Conservation (phyloP, 2,888 invertebrate species). For the Meghimatium bilineatum region DNA sequence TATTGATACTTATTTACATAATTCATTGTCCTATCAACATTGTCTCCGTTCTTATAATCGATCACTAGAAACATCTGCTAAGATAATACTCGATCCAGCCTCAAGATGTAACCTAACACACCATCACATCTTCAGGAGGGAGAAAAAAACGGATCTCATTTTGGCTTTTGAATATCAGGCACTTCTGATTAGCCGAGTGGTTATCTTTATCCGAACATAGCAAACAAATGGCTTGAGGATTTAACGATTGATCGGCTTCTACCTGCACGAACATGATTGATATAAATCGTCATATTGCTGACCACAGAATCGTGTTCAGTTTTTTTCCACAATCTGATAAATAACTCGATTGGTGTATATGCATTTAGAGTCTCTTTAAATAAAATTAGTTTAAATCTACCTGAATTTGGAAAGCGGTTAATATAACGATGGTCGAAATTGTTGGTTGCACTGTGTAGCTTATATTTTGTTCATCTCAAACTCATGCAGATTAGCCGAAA, state of each 20-base stretch:
- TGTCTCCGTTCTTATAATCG: not conserved
- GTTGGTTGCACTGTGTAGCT: too few species aligned
- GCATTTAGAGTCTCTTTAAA: too few species aligned
- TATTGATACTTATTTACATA: not conserved
- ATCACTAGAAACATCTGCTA: not conserved
- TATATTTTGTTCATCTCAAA: too few species aligned
- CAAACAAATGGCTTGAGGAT: not conserved
- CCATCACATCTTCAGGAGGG: not conserved
- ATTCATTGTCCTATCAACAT: not conserved
- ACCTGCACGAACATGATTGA: not conserved
- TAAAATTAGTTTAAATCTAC: too few species aligned
- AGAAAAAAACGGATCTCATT: not conserved
- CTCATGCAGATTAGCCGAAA: too few species aligned
- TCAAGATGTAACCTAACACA: constrained; percentile 7
- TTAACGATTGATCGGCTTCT: not conserved
- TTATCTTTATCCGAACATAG: constrained; percentile 1
- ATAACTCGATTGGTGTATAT: too few species aligned
- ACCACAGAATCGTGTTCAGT: not conserved
- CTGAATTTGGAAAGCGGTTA: too few species aligned
- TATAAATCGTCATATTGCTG: not conserved
- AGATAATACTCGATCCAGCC: not conserved
- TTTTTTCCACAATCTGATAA: too few species aligned
- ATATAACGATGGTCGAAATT: too few species aligned
- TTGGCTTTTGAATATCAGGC: not conserved
- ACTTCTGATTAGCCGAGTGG: not conserved